Percentiles rank a stretch among this genome's conserved stretches.
phyloP scores from a whole-genome alignment of 1,140 invertebrate genomes.

The Ceratina australensis region DNA sequence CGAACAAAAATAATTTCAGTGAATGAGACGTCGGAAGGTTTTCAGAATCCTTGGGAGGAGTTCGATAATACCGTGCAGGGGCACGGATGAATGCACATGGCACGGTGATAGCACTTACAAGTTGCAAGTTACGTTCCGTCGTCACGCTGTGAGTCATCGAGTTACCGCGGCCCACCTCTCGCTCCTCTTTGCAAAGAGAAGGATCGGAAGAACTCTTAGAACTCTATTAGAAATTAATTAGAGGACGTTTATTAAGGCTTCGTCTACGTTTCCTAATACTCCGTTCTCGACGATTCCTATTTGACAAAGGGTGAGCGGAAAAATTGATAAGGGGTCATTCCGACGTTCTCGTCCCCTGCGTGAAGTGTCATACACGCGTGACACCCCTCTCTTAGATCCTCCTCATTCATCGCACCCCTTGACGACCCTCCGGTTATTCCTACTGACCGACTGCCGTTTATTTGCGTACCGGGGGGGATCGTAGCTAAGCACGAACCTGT shows the following conservation, averaged over 20 bases:
- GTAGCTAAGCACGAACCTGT: neutral
- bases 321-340: neutral
- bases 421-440: constrained; percentile 38
- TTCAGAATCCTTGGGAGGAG: neutral
- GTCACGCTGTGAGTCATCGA: constrained; percentile 60
- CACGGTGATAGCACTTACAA: constrained; percentile 19
- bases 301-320: neutral
- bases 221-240: neutral
- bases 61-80: neutral
- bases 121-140: constrained; percentile 26
- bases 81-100: constrained; percentile 23
- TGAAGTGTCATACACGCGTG: constrained; percentile 23
- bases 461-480: neutral
- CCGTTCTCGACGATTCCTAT: too few species aligned
- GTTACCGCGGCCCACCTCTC: constrained; percentile 34
- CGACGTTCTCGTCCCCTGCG: too few species aligned
- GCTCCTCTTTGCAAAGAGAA: constrained; percentile 26
- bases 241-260: too few species aligned
- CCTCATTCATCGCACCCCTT: constrained; percentile 34
- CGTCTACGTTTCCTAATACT: too few species aligned
- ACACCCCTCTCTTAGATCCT: constrained; percentile 3
- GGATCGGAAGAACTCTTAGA: constrained; percentile 25
- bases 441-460: constrained; percentile 45
- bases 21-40: constrained; percentile 32
- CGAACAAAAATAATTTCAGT: neutral